These are phyloP conservation scores for Meta bourneti DNA, from an alignment of 2,888 invertebrate genomes.

Conservation along the genomic window DNA sequence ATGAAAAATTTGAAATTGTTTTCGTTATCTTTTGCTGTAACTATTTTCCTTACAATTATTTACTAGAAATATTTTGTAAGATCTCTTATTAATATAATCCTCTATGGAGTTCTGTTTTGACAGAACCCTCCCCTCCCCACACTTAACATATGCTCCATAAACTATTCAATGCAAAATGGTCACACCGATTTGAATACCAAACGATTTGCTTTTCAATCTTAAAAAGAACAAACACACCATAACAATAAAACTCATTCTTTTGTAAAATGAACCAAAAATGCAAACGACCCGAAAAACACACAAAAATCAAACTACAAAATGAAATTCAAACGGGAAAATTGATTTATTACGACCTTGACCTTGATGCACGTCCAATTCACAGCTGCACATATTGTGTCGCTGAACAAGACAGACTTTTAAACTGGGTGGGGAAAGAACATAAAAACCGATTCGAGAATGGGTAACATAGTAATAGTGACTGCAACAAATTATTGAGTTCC, in stretches of 20 bases:
- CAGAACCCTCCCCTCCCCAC: no score
- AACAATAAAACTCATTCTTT: not conserved
- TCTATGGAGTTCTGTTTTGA: no score
- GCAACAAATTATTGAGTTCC: not conserved
- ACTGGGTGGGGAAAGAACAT: not conserved
- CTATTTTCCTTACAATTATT: no score
- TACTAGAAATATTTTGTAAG: no score
- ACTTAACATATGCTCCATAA: no score
- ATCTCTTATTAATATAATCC: no score
- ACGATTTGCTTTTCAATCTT: not conserved
- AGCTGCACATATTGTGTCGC: not conserved
- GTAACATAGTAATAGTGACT: not conserved
- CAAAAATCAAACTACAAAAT: not conserved
- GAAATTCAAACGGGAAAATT: not conserved
- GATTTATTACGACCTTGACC: not conserved
- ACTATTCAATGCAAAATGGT: no score
- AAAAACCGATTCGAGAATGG: not conserved
- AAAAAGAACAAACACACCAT: not conserved
- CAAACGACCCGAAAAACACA: not conserved
- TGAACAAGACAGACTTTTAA: not conserved
- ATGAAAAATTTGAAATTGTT: no score
- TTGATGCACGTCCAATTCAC: not conserved
- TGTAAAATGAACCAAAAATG: not conserved
- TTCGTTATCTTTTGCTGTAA: no score
- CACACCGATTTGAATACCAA: not conserved